phyloP scores from a whole-genome alignment of 2,888 invertebrate genomes.

The Rhogogaster chlorosoma region DNA sequence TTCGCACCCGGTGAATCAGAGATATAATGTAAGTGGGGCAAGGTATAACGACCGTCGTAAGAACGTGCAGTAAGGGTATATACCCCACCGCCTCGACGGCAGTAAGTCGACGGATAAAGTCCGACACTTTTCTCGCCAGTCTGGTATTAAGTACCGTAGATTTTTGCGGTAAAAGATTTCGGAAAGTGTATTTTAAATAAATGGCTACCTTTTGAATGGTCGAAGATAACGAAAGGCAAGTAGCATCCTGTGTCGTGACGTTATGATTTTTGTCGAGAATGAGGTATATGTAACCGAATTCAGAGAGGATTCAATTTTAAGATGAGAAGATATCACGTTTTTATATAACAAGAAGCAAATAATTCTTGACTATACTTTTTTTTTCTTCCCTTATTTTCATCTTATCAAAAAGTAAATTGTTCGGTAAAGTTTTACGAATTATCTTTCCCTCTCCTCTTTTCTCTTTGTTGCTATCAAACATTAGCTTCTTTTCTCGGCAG shows the following conservation, averaged over 20 bases:
- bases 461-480: background rate
- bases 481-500: background rate
- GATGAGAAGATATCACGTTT: too few species aligned
- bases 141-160: background rate
- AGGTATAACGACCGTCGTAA: conserved; percentile 22
- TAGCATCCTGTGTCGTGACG: too few species aligned
- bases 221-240: background rate
- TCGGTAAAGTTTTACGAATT: background rate
- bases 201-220: background rate
- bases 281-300: too few species aligned
- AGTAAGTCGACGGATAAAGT: conserved; percentile 21
- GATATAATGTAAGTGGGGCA: conserved; percentile 37
- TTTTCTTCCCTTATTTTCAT: too few species aligned
- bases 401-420: too few species aligned
- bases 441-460: background rate
- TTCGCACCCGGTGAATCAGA: conserved; percentile 38
- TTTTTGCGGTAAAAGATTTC: background rate
- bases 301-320: too few species aligned
- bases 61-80: background rate
- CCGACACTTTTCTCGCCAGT: background rate
- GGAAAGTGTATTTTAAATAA: background rate
- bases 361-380: too few species aligned
- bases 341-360: too few species aligned
- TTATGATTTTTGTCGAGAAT: too few species aligned
- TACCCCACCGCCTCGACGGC: background rate